These are phyloP conservation scores for Benitochromis conjunctus DNA, from an alignment of 2,113 vertebrate species.

Conservation along the genomic window DNA sequence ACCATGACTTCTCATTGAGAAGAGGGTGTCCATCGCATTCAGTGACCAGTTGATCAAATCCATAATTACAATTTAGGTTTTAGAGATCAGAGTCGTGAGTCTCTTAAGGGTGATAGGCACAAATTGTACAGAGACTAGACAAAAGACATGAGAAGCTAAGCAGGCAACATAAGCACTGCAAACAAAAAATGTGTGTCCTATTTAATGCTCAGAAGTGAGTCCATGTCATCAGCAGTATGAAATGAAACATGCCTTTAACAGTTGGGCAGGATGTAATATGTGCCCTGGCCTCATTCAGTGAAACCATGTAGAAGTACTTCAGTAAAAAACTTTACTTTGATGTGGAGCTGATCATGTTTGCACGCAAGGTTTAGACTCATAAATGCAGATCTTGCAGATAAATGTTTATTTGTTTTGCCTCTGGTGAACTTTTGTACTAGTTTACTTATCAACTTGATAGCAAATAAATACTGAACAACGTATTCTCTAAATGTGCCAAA, in stretches of 20 bases:
- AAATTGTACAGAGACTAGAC: no score
- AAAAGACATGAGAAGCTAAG: no score
- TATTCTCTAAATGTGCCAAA: background rate
- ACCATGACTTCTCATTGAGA: no score
- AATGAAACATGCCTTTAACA: background rate
- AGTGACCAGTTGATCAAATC: no score
- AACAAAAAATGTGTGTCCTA: background rate
- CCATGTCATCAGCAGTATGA: background rate
- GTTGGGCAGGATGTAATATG: background rate
- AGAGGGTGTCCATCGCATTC: no score
- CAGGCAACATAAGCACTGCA: no score
- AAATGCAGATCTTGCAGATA: background rate
- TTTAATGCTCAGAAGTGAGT: background rate
- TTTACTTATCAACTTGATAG: background rate
- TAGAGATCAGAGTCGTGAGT: no score
- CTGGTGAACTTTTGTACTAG: background rate
- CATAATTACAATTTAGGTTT: no score
- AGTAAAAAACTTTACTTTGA: background rate
- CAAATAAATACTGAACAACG: background rate
- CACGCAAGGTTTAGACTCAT: background rate
- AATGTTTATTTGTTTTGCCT: background rate
- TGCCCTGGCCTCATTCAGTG: background rate
- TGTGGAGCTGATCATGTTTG: background rate
- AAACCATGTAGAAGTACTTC: rapidly evolving
- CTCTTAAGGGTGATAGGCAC: no score